These are phyloP conservation scores for Lynx canadensis DNA, from an alignment of 2,113 vertebrate genomes.

Conservation along the genomic window DNA sequence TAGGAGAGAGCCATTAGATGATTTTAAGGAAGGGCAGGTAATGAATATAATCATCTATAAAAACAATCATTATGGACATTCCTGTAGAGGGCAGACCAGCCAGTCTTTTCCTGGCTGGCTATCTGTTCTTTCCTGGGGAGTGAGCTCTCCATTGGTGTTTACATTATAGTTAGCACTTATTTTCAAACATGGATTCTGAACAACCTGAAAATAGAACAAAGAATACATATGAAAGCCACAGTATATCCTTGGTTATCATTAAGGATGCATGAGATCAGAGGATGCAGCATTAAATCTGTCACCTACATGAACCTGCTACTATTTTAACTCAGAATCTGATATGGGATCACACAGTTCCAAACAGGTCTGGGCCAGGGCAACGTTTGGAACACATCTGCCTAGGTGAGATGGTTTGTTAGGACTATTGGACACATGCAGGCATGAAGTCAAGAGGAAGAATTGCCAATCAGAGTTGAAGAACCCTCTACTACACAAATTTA, in stretches of 20 bases:
- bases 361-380: accelerated
- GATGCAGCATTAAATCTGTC: neutral
- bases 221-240: neutral
- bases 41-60: neutral
- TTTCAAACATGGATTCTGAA: neutral
- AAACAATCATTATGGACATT: neutral
- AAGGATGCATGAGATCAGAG: neutral
- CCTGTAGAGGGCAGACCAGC: neutral
- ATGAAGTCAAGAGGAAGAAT: neutral
- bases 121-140: neutral
- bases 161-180: neutral
- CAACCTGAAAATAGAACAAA: neutral
- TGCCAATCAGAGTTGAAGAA: neutral
- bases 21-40: neutral
- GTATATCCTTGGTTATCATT: neutral
- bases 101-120: neutral
- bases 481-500: neutral
- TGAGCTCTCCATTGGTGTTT: neutral
- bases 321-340: neutral
- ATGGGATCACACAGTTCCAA: neutral
- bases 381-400: accelerated
- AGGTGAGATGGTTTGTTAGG: neutral
- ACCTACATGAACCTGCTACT: neutral
- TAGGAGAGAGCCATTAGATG: neutral
- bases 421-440: neutral